Evolutionary conservation across 2,113 vertebrate genomes (phyloP), one percentile per base, ranked within the genome.

Genomic region (Erinaceus europaeus): DNA sequence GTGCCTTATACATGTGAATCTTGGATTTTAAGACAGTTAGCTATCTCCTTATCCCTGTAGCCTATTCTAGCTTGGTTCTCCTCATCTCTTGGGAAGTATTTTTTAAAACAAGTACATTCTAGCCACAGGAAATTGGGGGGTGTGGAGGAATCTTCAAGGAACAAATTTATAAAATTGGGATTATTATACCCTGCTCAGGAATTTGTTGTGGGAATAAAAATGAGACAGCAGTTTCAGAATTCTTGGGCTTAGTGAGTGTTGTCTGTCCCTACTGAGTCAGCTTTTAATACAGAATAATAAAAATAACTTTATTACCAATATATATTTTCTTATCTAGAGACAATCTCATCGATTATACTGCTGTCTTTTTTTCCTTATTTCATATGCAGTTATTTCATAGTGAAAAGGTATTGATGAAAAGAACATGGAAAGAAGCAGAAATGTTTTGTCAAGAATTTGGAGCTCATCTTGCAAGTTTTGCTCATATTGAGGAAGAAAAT

Each of bases 371-470:
- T n/a, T n/a, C n/a, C n/a, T 89, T 77, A 44, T 91, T 89, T 94
- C 81, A 72, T 89, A 32, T 91, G n/a, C 88, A 99, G 99, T 97
- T 99, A 92, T 99, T 99, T 96, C 98, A 99, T 71, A 97, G 96
- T 81, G 99, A 99, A 96, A 99, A 99, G 91, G 97, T 99, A 85
- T 89, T 99, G 68, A 98, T 97, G 97, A 98, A 98, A 92, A 98
- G 98, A 93, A 97, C 98, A 1, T 99, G 99, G 99, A 95, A 97
- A 52, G 98, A 99, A 94, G 98, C 99, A 9, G 98, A 99, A 95
- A 96, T 95, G 0, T 98, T 99, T 92, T 99, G 99, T 95, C 98
- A 97, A 93, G 98, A 98, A 91, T 98, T 99, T 62, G 98, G 98
- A 79, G 98, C 98, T 80, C 97, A 99, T 95, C 98, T 99, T 94